Evolutionary conservation across 2,797 vertebrate genomes (phyloP).

Genomic region (Hozukius guyotensis): DNA sequence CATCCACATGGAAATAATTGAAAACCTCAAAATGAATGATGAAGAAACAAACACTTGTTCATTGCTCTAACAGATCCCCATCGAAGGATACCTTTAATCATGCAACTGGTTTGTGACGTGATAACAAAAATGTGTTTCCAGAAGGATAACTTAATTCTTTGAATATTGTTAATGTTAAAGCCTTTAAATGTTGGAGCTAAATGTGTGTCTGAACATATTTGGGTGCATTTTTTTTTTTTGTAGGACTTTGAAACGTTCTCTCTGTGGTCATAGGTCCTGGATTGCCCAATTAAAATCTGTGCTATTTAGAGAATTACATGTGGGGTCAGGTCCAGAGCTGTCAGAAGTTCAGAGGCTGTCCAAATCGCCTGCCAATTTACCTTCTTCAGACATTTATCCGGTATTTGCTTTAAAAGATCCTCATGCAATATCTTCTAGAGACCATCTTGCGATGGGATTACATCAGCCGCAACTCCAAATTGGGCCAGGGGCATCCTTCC

Average conservation of each 20-base stretch:
- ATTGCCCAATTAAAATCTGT: not conserved
- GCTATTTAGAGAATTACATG: not conserved
- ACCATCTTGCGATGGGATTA: not conserved
- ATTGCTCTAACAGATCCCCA: not conserved
- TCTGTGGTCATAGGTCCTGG: not conserved
- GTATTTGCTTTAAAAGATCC: not conserved
- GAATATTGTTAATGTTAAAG: not conserved
- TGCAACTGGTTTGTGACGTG: not conserved
- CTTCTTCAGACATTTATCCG: not conserved
- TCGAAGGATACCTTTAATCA: not conserved
- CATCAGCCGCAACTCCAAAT: not conserved
- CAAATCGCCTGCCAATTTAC: not conserved
- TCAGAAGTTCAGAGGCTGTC: not conserved
- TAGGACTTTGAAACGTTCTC: not conserved
- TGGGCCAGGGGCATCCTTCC: not conserved
- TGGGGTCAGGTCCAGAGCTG: not conserved
- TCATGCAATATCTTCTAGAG: not conserved
- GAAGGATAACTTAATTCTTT: not conserved
- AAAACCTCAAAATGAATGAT: not conserved
- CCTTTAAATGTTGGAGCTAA: not conserved
- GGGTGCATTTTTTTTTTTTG: not conserved
- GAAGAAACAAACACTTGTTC: slow-evolving; percentile 1
- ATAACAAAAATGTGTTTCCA: not conserved
- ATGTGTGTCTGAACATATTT: not conserved
- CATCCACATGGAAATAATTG: slow-evolving; percentile 16